Percentiles rank a stretch among this genome's conserved stretches.
phyloP scores from a whole-genome alignment of 1,140 invertebrate species.

The Ctenoplectra terminalis region DNA sequence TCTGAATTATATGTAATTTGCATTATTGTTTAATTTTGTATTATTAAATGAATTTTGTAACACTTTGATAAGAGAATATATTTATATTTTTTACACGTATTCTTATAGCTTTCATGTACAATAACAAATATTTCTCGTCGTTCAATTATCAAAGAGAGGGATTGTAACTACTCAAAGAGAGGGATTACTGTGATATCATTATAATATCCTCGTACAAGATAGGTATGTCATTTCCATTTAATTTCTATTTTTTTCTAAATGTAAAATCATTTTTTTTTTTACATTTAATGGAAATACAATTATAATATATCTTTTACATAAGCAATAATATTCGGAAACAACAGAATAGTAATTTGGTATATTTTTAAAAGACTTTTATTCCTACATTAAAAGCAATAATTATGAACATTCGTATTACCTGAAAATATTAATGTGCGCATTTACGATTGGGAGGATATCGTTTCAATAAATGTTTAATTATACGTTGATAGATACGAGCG shows the following conservation, averaged over 20 bases:
- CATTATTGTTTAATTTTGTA: not conserved
- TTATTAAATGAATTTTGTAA: not conserved
- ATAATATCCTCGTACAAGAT: not conserved
- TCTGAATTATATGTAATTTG: not conserved
- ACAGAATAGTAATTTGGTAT: not conserved
- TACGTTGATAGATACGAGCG: conserved; percentile 85
- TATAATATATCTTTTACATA: not conserved
- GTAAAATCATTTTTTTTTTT: not conserved
- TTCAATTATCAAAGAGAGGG: not conserved
- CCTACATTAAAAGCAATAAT: not conserved
- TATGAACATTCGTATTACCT: not conserved
- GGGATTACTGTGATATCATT: too few species aligned
- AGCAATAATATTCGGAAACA: not conserved
- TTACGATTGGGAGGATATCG: conserved; percentile 84
- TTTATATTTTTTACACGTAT: not conserved
- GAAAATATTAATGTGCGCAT: conserved; percentile 47
- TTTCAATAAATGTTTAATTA: conserved; percentile 84
- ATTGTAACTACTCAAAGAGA: too few species aligned
- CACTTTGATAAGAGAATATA: not conserved
- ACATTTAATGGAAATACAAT: not conserved
- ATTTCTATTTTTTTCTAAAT: not conserved
- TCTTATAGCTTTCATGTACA: not conserved
- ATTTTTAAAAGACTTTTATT: not conserved
- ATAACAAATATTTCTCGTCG: not conserved
- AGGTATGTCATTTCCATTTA: not conserved